Conservation (phyloP, 2,888 invertebrate genomes). For the Machimus atricapillus region DNA sequence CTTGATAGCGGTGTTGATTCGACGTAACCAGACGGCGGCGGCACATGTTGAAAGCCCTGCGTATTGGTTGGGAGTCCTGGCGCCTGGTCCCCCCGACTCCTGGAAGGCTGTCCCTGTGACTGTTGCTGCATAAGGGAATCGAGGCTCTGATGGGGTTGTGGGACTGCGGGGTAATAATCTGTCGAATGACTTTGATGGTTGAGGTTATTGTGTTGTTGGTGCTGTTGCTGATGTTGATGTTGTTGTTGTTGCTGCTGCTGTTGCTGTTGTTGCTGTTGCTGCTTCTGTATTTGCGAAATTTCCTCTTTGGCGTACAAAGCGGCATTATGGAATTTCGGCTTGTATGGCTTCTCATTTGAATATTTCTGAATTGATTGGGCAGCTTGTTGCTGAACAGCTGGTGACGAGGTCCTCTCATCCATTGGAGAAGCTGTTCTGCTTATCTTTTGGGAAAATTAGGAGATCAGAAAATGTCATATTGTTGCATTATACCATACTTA, state of each 20-base stretch:
- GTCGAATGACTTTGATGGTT: constrained; percentile 11
- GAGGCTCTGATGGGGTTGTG: constrained; percentile 31
- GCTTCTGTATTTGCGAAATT: constrained; percentile 45
- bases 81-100: constrained; percentile 8
- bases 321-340: constrained; percentile 78
- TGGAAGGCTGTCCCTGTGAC: constrained; percentile 29
- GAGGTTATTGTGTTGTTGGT: constrained; percentile 48
- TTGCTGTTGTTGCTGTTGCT: constrained; percentile 45
- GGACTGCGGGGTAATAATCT: constrained; percentile 3
- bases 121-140: constrained; percentile 40
- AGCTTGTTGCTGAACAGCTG: constrained; percentile 45
- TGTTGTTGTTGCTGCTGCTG: constrained; percentile 50
- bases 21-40: constrained; percentile 29
- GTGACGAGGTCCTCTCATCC: constrained; percentile 56
- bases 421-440: constrained; percentile 59
- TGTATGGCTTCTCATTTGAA: constrained; percentile 69
- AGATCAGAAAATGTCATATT: background rate
- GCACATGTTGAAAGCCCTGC: constrained; percentile 46
- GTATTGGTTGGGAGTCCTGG: constrained; percentile 28
- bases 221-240: constrained; percentile 40
- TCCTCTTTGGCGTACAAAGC: constrained; percentile 66
- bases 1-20: constrained; percentile 31
- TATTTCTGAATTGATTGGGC: constrained; percentile 44
- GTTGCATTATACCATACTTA: constrained; percentile 49
- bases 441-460: constrained; percentile 50